Conservation (phyloP, 2,888 invertebrate species). For the Horisme vitalbata region DNA sequence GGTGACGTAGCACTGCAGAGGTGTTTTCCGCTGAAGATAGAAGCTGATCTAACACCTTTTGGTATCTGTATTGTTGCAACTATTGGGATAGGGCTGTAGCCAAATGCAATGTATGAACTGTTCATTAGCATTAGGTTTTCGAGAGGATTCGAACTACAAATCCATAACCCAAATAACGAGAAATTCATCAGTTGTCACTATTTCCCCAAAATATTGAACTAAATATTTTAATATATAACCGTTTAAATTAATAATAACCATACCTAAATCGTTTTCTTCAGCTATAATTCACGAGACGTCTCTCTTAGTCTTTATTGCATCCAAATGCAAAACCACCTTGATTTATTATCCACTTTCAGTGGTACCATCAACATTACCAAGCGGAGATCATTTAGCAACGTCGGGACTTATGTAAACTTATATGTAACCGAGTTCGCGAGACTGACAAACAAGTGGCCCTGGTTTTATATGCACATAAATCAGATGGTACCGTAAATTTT, state of each 20-base stretch:
- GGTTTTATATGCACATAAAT: constrained; percentile 54
- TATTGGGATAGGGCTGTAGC: constrained; percentile 41
- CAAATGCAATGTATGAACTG: constrained; percentile 2
- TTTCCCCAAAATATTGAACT: too few species aligned
- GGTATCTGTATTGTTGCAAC: constrained; percentile 34
- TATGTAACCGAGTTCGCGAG: constrained; percentile 28
- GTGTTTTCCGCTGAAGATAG: constrained; percentile 80
- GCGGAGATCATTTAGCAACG: constrained; percentile 14
- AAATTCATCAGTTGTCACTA: too few species aligned
- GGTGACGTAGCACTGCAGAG: constrained; percentile 76
- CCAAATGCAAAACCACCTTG: background rate
- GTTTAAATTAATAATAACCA: too few species aligned
- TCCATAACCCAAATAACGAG: too few species aligned
- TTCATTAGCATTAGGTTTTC: background rate
- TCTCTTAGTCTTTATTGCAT: constrained; percentile 2
- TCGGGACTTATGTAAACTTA: constrained; percentile 18
- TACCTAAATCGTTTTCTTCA: background rate
- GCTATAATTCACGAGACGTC: background rate
- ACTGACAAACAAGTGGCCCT: constrained; percentile 45
- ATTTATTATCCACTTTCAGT: constrained; percentile 11
- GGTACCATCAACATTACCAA: constrained; percentile 9
- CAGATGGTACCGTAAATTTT: constrained; percentile 52
- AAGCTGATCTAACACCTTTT: constrained; percentile 58
- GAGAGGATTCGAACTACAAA: background rate
- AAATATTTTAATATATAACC: too few species aligned